A percentile compares a stretch with the other conserved stretches of the same genome.
Evolutionary conservation across 53 echinoderm and acorn worm genomes (phyloP).

Genomic region (Arbacia lixula): DNA sequence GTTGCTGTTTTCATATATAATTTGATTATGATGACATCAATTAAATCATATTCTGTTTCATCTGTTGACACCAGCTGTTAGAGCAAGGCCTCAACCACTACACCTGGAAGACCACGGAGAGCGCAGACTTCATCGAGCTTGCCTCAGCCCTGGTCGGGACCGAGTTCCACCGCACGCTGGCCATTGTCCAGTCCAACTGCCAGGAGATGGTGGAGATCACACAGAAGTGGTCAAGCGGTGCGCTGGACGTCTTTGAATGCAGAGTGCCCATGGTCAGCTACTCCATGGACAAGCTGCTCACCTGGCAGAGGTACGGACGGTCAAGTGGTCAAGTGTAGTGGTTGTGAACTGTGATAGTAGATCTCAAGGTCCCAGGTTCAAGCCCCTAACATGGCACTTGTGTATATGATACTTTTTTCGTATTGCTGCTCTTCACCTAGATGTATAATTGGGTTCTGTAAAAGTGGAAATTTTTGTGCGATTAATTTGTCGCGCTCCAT

Average conservation of each 20-base stretch:
- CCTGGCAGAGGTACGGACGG: conserved; percentile 78
- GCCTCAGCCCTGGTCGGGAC: conserved; percentile 91
- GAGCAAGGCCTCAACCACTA: conserved; percentile 96
- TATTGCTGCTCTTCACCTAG: too few relatives aligned
- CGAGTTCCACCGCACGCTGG: conserved; percentile 93
- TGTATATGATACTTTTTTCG: too few relatives aligned
- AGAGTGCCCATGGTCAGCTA: conserved; percentile 74
- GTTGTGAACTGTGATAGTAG: too few relatives aligned
- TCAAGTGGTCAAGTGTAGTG: too few relatives aligned
- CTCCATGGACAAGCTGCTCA: conserved; percentile 78
- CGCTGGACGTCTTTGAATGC: conserved; percentile 86
- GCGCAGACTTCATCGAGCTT: conserved; percentile 96
- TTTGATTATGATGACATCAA: too few relatives aligned
- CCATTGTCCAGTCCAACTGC: conserved; percentile 96
- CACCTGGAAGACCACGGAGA: conserved; percentile 98
- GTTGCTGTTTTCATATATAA: background rate
- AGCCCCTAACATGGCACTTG: too few relatives aligned
- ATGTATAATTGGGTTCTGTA: too few relatives aligned
- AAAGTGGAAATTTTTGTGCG: too few relatives aligned
- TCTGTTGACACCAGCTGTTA: conserved; percentile 83
- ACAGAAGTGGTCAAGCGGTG: conserved; percentile 88
- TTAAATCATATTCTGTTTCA: too few relatives aligned
- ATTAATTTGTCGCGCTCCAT: too few relatives aligned
- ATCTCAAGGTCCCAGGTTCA: too few relatives aligned
- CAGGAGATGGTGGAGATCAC: conserved; percentile 95